Base-by-base conservation (phyloP, 2,113 vertebrate genomes). In the Hippocampus comes region DNA sequence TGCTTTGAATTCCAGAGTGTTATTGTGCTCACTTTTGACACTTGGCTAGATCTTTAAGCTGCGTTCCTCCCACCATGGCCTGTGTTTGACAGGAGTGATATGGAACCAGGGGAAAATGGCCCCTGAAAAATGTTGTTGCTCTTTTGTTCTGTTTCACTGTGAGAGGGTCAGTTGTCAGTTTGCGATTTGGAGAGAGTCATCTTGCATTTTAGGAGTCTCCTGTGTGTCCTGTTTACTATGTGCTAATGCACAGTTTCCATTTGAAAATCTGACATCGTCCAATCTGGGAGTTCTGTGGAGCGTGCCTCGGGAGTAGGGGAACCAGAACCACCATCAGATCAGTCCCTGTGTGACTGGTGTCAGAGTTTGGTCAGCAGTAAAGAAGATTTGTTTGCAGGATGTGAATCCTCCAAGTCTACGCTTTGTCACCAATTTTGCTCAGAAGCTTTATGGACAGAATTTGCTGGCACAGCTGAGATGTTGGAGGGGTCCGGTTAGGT, bases 1-100 rank as follows among this genome's bases (percentile, higher is more conserved):
- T 81, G 76, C 81, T 83, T 86, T 67, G 74, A 82, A 87, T 86
- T 85, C 82, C 71, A 80, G 48, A 80, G 42, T 85, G 85, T 89
- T 87, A 78, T 82, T 84, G 81, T 87, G 85, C 80, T 80, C 64
- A 72, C 76, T 83, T 85, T 84, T 78, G 78, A 85, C 77, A 72
- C 68, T 85, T 81, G 71, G 74, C 78, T 63, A 43, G 42, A 71
- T 82, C 67, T 79, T 64, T 76, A 23, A 79, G 59, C 64, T 72
- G 15, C 70, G 78, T 82, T 80, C 70, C 59, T 72, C 65, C 12
- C 42, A 67, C 46, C 46, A 67, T 77, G 48, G 77, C 69, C 46
- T 9, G 66, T 57, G 25, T 71, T 78, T 76, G 67, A 82, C 51
- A 75, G 67, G 23, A 72, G 75, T 83, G 34, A 80, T 84, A 77